Percentiles rank a stretch among this genome's conserved stretches.
Conservation (phyloP, 2,797 vertebrate species). For the Adrianichthys oophorus region DNA sequence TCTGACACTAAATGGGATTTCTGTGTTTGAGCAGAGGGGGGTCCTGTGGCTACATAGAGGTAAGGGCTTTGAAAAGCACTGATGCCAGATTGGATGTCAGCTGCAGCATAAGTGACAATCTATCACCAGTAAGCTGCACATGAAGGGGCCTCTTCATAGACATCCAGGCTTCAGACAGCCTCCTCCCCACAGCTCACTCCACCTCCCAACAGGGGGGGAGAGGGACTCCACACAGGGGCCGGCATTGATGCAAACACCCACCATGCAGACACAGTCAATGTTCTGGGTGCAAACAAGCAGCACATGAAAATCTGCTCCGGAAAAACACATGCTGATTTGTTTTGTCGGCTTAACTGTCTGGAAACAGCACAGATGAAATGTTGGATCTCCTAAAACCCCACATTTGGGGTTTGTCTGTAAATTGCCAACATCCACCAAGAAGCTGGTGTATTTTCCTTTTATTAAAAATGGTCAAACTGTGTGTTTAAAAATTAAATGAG, state of each 20-base stretch:
- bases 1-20: conserved; percentile 71
- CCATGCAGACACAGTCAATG: neutral
- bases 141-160: conserved; percentile 67
- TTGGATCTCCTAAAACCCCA: too few species aligned
- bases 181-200: conserved; percentile 36
- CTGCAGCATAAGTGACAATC: conserved; percentile 72
- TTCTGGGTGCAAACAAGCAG: conserved; percentile 32
- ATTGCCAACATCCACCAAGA: too few species aligned
- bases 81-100: conserved; percentile 77
- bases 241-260: conserved; percentile 26
- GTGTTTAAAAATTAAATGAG: too few species aligned
- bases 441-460: too few species aligned
- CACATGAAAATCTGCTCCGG: conserved; percentile 1
- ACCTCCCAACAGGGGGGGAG: conserved; percentile 48
- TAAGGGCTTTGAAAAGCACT: conserved; percentile 70
- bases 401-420: too few species aligned
- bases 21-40: conserved; percentile 59
- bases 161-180: conserved; percentile 59
- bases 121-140: conserved; percentile 57
- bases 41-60: conserved; percentile 51
- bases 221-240: conserved; percentile 31
- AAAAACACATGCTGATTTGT: neutral
- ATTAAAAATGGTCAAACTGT: too few species aligned
- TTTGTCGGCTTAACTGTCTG: too few species aligned
- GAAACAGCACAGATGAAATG: too few species aligned